These are phyloP conservation scores for Caenorhabditis imperialis DNA, from an alignment of 2,888 invertebrate genomes.

Conservation along the genomic window DNA sequence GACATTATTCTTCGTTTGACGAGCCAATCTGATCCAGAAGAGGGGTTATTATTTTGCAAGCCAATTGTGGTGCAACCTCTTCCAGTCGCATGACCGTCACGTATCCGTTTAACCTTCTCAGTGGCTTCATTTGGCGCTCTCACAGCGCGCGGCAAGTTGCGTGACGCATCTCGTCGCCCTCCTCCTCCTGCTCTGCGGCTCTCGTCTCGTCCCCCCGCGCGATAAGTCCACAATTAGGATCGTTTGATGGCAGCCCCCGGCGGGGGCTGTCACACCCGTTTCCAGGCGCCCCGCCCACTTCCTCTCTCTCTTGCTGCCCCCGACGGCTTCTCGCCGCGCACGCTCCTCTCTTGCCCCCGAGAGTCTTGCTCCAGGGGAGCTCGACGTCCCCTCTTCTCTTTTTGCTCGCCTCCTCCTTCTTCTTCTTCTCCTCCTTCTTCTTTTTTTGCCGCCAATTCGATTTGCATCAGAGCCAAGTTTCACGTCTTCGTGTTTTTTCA, in stretches of 20 bases:
- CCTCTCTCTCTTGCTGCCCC: conserved; percentile 24
- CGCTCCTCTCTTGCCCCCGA: conserved; percentile 21
- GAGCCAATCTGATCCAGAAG: too few relatives aligned
- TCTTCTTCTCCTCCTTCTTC: conserved; percentile 11
- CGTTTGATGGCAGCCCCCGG: conserved; percentile 39
- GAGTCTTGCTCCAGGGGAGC: conserved; percentile 17
- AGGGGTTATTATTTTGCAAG: too few relatives aligned
- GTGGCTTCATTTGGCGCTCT: conserved; percentile 43
- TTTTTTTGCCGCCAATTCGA: conserved; percentile 29
- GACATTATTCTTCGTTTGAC: conserved; percentile 19
- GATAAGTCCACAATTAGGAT: conserved; percentile 51
- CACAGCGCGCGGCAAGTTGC: conserved; percentile 27
- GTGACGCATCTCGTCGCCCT: conserved; percentile 41
- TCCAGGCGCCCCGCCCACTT: conserved; percentile 50
- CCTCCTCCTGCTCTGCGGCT: conserved; percentile 20
- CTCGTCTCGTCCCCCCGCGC: conserved; percentile 30
- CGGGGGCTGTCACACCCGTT: conserved; percentile 43
- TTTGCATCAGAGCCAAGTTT: conserved; percentile 34
- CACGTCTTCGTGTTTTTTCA: conserved; percentile 25
- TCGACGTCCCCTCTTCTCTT: conserved; percentile 13
- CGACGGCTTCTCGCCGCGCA: conserved; percentile 42
- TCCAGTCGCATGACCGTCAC: too few relatives aligned
- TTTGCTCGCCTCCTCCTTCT: conserved; percentile 10
- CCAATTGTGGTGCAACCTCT: too few relatives aligned
- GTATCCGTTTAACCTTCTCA: conserved; percentile 45